These are phyloP conservation scores for Channa maculata DNA, from an alignment of 2,113 vertebrate genomes.

Conservation along the genomic window DNA sequence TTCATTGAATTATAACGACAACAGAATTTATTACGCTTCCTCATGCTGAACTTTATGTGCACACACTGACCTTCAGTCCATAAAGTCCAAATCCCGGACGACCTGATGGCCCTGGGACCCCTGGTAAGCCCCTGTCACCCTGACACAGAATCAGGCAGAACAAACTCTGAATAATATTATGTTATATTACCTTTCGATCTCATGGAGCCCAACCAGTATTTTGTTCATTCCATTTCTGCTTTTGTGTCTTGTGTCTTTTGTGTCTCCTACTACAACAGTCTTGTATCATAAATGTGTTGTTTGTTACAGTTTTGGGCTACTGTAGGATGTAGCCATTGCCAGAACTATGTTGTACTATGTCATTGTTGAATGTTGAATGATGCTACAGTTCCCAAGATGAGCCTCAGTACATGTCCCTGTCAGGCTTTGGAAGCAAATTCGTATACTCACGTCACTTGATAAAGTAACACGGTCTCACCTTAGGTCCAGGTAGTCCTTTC, in stretches of 20 bases:
- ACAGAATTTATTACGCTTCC: not conserved
- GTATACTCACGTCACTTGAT: not conserved
- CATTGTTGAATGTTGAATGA: not conserved
- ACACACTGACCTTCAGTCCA: constrained; percentile 85
- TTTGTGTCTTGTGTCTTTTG: too few species aligned
- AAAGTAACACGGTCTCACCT: constrained; percentile 76
- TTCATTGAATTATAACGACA: not conserved
- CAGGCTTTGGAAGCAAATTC: too few species aligned
- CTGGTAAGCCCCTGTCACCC: constrained; percentile 85
- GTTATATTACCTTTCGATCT: not conserved
- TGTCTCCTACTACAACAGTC: too few species aligned
- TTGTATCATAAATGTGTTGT: too few species aligned
- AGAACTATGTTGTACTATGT: too few species aligned
- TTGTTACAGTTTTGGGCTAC: too few species aligned
- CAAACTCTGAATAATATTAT: not conserved
- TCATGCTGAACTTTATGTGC: not conserved
- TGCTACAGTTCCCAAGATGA: not conserved
- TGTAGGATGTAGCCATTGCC: too few species aligned
- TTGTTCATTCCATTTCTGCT: not conserved
- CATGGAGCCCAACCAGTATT: not conserved
- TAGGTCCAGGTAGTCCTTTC: constrained; percentile 85
- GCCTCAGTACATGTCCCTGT: too few species aligned
- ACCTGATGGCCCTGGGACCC: constrained; percentile 79
- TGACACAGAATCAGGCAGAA: constrained; percentile 58
- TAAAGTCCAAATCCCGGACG: constrained; percentile 77